phyloP scores from a whole-genome alignment of 2,888 invertebrate species.

The Diadromus collaris region DNA sequence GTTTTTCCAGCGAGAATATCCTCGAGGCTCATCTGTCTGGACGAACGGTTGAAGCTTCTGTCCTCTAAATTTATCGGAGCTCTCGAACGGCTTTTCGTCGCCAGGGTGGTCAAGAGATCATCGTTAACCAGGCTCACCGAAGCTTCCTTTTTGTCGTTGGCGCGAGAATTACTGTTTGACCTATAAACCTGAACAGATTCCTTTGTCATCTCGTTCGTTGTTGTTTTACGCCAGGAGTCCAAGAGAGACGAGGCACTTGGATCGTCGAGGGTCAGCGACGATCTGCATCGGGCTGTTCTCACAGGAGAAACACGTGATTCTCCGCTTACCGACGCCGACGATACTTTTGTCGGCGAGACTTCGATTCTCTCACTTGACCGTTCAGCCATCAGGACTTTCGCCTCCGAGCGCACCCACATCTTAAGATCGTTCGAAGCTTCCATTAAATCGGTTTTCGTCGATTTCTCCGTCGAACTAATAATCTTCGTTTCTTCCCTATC shows the following conservation, averaged over 20 bases:
- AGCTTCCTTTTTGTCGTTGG: slow-evolving; percentile 39
- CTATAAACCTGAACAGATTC: slow-evolving; percentile 22
- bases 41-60: slow-evolving; percentile 68
- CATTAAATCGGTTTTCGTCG: slow-evolving; percentile 75
- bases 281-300: slow-evolving; percentile 48
- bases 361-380: slow-evolving; percentile 35
- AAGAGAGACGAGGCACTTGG: slow-evolving; percentile 23
- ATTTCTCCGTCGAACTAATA: slow-evolving; percentile 80
- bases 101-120: slow-evolving; percentile 73
- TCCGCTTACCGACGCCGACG: neutral
- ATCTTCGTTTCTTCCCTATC: slow-evolving; percentile 80
- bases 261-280: slow-evolving; percentile 59
- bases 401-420: slow-evolving; percentile 75
- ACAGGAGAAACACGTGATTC: slow-evolving; percentile 27
- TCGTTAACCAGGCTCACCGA: slow-evolving; percentile 64
- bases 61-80: slow-evolving; percentile 76
- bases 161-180: slow-evolving; percentile 17
- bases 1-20: slow-evolving; percentile 73
- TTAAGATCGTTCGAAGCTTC: slow-evolving; percentile 74
- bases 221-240: slow-evolving; percentile 34
- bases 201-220: slow-evolving; percentile 7
- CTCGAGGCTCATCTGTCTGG: slow-evolving; percentile 75
- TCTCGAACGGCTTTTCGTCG: slow-evolving; percentile 75
- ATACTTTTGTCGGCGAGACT: slow-evolving; percentile 15
- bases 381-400: slow-evolving; percentile 66